These are phyloP conservation scores for Lytechinus variegatus DNA, from an alignment of 35 echinoderm and acorn worm genomes.

Conservation along the genomic window DNA sequence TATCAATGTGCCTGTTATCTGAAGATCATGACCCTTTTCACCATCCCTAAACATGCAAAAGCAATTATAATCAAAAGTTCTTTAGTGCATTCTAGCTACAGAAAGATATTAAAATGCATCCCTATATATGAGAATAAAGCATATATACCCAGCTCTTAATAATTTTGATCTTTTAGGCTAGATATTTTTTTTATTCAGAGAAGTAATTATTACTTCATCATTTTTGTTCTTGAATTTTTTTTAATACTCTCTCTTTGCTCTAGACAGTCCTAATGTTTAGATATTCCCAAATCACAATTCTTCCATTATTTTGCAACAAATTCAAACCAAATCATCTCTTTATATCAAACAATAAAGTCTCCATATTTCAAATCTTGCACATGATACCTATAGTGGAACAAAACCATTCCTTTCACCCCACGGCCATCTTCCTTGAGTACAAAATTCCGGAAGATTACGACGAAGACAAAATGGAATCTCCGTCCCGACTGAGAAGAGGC, in stretches of 20 bases:
- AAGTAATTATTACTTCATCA: too few species aligned
- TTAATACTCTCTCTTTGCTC: background rate
- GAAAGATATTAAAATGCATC: too few species aligned
- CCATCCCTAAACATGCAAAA: background rate
- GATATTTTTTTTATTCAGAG: too few species aligned
- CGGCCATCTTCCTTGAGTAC: slow-evolving; percentile 25
- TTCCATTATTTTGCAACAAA: background rate
- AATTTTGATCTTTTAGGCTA: background rate
- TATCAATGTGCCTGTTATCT: background rate
- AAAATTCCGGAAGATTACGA: slow-evolving; percentile 32
- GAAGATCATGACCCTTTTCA: background rate
- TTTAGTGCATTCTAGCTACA: background rate
- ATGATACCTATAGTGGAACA: slow-evolving; percentile 32
- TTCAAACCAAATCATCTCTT: background rate
- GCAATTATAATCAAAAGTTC: background rate
- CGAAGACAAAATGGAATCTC: slow-evolving; percentile 43
- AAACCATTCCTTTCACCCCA: background rate
- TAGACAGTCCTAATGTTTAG: background rate
- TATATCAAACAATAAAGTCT: background rate
- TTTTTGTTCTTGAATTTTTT: background rate
- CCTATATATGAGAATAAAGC: too few species aligned
- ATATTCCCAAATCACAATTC: background rate
- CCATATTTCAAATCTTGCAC: background rate
- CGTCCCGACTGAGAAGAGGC: slow-evolving; percentile 38
- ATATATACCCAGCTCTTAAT: background rate